Conservation (phyloP, 2,113 vertebrate genomes). For the Ondatra zibethicus region DNA sequence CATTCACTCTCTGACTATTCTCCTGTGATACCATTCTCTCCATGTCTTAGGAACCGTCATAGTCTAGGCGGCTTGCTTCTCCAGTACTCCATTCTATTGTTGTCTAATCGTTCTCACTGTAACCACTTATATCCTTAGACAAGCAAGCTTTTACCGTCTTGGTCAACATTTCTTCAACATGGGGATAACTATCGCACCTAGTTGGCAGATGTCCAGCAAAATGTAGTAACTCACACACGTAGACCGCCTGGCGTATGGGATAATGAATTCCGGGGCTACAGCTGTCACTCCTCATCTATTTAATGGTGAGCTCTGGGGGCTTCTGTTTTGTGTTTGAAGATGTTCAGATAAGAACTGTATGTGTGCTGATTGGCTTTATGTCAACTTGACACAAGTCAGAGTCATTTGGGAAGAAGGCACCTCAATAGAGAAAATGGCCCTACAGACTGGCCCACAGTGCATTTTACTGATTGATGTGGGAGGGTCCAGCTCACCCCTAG, state of each 20-base stretch:
- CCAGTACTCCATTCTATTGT: not conserved
- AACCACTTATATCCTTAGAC: not conserved
- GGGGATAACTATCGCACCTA: not conserved
- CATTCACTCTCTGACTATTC: not conserved
- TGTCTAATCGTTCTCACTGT: not conserved
- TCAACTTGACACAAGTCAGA: not conserved
- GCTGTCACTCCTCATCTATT: not conserved
- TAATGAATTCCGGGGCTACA: not conserved
- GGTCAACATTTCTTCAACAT: not conserved
- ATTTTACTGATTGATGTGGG: not conserved
- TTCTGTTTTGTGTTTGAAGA: not conserved
- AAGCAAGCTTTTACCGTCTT: not conserved
- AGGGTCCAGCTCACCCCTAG: not conserved
- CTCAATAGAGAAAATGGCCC: not conserved
- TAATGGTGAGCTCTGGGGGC: not conserved
- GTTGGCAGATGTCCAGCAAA: not conserved
- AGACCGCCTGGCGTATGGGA: not conserved
- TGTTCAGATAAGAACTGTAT: not conserved
- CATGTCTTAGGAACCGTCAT: not conserved
- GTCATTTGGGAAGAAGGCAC: not conserved
- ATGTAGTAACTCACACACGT: not conserved
- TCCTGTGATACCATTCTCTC: not conserved
- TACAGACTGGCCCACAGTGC: not conserved
- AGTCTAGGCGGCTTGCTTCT: not conserved
- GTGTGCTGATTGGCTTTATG: not conserved